Percentiles rank a stretch among this genome's conserved stretches.
phyloP scores from a whole-genome alignment of 2,888 invertebrate genomes.

The Beris morrisii region DNA sequence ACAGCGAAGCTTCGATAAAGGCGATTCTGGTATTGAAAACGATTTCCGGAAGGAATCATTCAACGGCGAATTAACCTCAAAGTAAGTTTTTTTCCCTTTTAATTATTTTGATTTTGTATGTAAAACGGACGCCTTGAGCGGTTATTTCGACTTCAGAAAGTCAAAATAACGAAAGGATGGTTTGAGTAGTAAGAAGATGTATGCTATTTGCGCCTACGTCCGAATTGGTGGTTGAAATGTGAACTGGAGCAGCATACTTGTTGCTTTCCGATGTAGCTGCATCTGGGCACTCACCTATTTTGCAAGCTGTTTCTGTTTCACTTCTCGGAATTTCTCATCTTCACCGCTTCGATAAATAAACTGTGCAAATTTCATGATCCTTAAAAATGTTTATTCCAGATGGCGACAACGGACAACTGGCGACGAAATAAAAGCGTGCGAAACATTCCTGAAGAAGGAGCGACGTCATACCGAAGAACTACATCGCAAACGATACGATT shows the following conservation, averaged over 20 bases:
- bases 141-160: too few species aligned
- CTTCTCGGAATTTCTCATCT: too few species aligned
- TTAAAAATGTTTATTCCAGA: conserved; percentile 40
- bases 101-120: not conserved
- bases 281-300: too few species aligned
- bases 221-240: too few species aligned
- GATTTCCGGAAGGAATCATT: conserved; percentile 74
- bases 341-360: too few species aligned
- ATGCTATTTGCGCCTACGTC: too few species aligned
- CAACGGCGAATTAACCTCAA: conserved; percentile 59
- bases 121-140: not conserved
- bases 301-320: too few species aligned
- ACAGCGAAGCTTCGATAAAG: conserved; percentile 59
- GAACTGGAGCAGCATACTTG: too few species aligned
- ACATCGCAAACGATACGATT: conserved; percentile 60
- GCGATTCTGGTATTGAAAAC: conserved; percentile 79
- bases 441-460: conserved; percentile 72
- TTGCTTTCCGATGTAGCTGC: too few species aligned
- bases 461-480: conserved; percentile 70
- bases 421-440: conserved; percentile 71
- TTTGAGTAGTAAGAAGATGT: conserved; percentile 47
- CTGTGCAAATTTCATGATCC: too few species aligned
- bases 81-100: conserved; percentile 44
- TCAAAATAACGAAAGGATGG: too few species aligned
- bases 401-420: conserved; percentile 58